These are phyloP conservation scores for Hedya salicella DNA, from an alignment of 2,888 invertebrate species.

Conservation along the genomic window DNA sequence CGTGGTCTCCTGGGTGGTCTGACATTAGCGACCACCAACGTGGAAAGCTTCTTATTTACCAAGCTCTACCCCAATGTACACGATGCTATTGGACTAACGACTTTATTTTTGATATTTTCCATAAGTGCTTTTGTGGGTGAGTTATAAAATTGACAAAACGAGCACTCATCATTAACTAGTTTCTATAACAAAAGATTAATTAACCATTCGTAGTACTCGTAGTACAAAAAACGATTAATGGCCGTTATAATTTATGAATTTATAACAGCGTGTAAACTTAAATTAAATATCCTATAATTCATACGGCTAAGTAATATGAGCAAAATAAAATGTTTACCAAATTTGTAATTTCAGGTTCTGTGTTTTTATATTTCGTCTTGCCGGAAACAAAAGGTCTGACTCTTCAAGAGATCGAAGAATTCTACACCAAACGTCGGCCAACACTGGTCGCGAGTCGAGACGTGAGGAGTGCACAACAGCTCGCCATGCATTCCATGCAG, in stretches of 20 bases:
- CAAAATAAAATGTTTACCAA: too few species aligned
- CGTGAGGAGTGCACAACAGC: constrained; percentile 52
- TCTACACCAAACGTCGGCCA: constrained; percentile 81
- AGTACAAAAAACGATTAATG: too few species aligned
- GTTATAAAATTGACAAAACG: constrained; percentile 31
- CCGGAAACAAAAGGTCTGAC: constrained; percentile 87
- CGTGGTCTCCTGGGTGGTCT: constrained; percentile 86
- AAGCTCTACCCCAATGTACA: constrained; percentile 53
- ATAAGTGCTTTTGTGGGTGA: constrained; percentile 58
- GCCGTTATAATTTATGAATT: too few species aligned
- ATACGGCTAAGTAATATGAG: too few species aligned
- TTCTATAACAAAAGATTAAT: too few species aligned
- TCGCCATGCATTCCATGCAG: neutral
- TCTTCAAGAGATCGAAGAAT: constrained; percentile 88
- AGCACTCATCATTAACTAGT: too few species aligned
- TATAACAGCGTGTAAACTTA: too few species aligned
- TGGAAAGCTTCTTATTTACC: constrained; percentile 58
- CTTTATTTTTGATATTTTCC: constrained; percentile 56
- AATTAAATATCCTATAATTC: too few species aligned
- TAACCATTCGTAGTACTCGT: too few species aligned
- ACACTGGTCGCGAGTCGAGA: constrained; percentile 68
- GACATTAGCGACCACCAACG: constrained; percentile 69
- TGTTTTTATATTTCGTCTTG: constrained; percentile 83
- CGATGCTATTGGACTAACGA: constrained; percentile 52
- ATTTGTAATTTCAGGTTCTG: constrained; percentile 64